A percentile compares a stretch with the other conserved stretches of the same genome.
Conservation (phyloP, 1,140 invertebrate species). For the Bradysia coprophila region DNA sequence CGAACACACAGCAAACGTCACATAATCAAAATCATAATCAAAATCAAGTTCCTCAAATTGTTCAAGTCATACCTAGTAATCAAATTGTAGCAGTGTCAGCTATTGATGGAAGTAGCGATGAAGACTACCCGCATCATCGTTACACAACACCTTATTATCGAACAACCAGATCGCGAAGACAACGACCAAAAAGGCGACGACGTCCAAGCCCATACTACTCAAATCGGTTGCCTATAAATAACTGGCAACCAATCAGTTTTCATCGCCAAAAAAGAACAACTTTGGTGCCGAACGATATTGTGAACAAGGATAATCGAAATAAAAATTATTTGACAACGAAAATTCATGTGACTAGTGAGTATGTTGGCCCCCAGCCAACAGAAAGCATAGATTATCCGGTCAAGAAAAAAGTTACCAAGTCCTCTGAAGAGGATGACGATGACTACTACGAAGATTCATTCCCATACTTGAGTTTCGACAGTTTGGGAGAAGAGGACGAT, state of each 20-base stretch:
- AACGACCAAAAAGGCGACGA: too few relatives aligned
- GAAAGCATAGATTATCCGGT: not conserved
- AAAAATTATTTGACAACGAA: slow-evolving; percentile 1
- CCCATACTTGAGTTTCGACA: not conserved
- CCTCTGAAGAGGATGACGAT: not conserved
- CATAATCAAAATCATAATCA: too few relatives aligned
- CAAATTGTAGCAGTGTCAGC: not conserved
- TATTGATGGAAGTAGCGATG: not conserved
- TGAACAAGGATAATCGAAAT: not conserved
- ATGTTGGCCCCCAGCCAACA: not conserved
- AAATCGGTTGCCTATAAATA: too few relatives aligned
- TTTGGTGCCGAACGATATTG: not conserved
- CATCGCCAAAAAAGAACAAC: not conserved
- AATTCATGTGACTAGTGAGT: slow-evolving; percentile 2
- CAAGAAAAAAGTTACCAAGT: not conserved
- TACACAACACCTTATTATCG: too few relatives aligned
- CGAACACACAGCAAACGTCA: too few relatives aligned
- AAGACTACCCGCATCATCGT: not conserved
- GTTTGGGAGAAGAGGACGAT: not conserved
- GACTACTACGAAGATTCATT: not conserved
- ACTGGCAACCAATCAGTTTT: too few relatives aligned
- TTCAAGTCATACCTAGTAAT: too few relatives aligned
- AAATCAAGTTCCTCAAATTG: too few relatives aligned
- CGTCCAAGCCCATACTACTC: too few relatives aligned
- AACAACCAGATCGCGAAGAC: too few relatives aligned